Evolutionary conservation across 1,140 invertebrate species (phyloP).

Genomic region (Lethrus apterus): DNA sequence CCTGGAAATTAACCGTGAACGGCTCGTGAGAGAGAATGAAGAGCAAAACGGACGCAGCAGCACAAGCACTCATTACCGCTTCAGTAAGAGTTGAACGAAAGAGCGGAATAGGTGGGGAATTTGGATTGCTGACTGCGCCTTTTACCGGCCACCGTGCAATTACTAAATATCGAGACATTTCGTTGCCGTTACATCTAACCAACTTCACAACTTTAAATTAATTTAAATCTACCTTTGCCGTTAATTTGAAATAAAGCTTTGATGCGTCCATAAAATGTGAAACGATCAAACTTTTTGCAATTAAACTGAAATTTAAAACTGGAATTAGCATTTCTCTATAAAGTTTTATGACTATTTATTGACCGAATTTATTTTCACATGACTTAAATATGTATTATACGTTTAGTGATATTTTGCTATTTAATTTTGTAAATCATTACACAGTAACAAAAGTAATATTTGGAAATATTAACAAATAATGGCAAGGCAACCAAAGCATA

Average conservation of each 20-base stretch:
- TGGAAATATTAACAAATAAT: too few species aligned
- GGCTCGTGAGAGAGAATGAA: slow-evolving; percentile 22
- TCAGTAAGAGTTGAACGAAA: not conserved
- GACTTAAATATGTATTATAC: too few species aligned
- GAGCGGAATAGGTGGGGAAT: slow-evolving; percentile 1
- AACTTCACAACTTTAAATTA: slow-evolving; percentile 14
- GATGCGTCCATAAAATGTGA: not conserved
- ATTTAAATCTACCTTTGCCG: too few species aligned
- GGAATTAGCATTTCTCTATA: too few species aligned
- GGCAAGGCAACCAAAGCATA: too few species aligned
- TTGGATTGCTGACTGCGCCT: slow-evolving; percentile 21
- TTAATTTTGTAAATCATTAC: too few species aligned
- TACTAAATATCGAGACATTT: slow-evolving; percentile 28
- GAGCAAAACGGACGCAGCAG: slow-evolving; percentile 23
- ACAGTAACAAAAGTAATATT: too few species aligned
- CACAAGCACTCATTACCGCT: slow-evolving; percentile 32
- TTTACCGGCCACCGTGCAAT: slow-evolving; percentile 21
- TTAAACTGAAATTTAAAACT: too few species aligned
- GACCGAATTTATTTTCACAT: too few species aligned
- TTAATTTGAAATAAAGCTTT: slow-evolving; percentile 1
- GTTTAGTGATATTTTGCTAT: too few species aligned
- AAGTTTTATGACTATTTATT: too few species aligned
- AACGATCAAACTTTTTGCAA: not conserved
- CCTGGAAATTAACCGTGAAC: slow-evolving; percentile 32
- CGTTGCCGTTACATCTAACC: slow-evolving; percentile 11